Percentiles rank a stretch among this genome's conserved stretches.
Evolutionary conservation across 2,888 invertebrate genomes (phyloP).

Genomic region (Drosophila gaucha): DNA sequence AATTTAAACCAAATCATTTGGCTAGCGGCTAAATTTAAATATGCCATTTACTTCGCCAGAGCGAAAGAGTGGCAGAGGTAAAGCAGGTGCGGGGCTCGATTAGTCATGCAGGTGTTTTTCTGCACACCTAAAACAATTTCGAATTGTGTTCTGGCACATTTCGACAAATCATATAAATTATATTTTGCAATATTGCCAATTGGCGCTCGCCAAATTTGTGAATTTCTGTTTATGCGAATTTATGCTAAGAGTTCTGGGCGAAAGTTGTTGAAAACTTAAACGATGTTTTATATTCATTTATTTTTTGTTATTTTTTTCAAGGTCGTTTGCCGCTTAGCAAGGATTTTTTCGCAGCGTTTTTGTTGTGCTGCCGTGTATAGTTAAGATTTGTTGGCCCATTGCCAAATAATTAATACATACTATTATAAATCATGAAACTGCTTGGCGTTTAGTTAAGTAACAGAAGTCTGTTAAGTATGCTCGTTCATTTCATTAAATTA

Average conservation of each 20-base stretch:
- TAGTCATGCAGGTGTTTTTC: slow-evolving; percentile 69
- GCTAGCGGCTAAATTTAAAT: slow-evolving; percentile 58
- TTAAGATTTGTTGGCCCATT: slow-evolving; percentile 47
- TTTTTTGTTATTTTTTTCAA: slow-evolving; percentile 34
- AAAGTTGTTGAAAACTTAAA: slow-evolving; percentile 50
- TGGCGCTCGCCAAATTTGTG: slow-evolving; percentile 47
- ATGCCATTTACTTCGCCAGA: slow-evolving; percentile 33
- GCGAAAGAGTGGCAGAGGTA: background rate
- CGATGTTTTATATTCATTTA: background rate
- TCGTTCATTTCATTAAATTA: slow-evolving; percentile 3
- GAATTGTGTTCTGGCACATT: background rate
- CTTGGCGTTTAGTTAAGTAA: slow-evolving; percentile 50
- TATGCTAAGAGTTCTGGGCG: slow-evolving; percentile 55
- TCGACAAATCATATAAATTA: slow-evolving; percentile 55
- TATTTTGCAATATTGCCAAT: slow-evolving; percentile 47
- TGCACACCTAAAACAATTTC: slow-evolving; percentile 3
- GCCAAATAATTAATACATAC: slow-evolving; percentile 58
- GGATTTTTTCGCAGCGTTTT: slow-evolving; percentile 50
- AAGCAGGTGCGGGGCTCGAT: slow-evolving; percentile 12
- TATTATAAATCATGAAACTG: slow-evolving; percentile 48
- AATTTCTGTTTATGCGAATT: slow-evolving; percentile 59
- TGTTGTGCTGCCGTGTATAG: slow-evolving; percentile 32
- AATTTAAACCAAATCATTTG: slow-evolving; percentile 61
- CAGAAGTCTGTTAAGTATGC: slow-evolving; percentile 28
- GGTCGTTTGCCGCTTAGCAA: slow-evolving; percentile 55